Percentiles rank a stretch among this genome's conserved stretches.
phyloP scores from a whole-genome alignment of 2,113 vertebrate species.

The Mola mola region DNA sequence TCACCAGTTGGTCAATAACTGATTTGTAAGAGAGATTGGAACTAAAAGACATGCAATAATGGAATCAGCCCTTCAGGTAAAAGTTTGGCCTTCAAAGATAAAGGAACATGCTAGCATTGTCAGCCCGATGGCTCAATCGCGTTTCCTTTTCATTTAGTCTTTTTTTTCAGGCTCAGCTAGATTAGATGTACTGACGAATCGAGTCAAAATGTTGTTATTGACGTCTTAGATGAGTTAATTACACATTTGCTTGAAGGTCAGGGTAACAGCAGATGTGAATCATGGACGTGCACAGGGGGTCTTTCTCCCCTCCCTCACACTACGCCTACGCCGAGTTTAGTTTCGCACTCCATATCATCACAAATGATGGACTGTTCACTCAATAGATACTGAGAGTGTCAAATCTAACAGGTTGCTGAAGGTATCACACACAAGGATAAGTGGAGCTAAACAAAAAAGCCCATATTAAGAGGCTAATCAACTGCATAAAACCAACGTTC shows the following conservation, averaged over 20 bases:
- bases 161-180: constrained; percentile 2
- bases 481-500: too few relatives aligned
- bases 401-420: too few relatives aligned
- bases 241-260: constrained; percentile 54
- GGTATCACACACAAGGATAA: too few relatives aligned
- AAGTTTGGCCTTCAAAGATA: constrained; percentile 1
- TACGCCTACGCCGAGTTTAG: too few relatives aligned
- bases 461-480: too few relatives aligned
- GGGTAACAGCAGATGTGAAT: constrained; percentile 42
- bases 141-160: constrained; percentile 11
- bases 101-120: constrained; percentile 18
- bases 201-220: constrained; percentile 49
- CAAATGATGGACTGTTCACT: too few relatives aligned
- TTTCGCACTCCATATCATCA: too few relatives aligned
- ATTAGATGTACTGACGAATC: constrained; percentile 18
- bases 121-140: background rate
- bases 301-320: background rate
- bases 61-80: constrained; percentile 1
- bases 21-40: too few relatives aligned
- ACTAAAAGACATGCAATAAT: too few relatives aligned
- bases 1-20: too few relatives aligned
- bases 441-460: too few relatives aligned
- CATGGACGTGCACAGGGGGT: constrained; percentile 46
- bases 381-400: too few relatives aligned
- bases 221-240: constrained; percentile 59